phyloP scores from a whole-genome alignment of 1,140 invertebrate genomes.

The Cyclina sinensis region DNA sequence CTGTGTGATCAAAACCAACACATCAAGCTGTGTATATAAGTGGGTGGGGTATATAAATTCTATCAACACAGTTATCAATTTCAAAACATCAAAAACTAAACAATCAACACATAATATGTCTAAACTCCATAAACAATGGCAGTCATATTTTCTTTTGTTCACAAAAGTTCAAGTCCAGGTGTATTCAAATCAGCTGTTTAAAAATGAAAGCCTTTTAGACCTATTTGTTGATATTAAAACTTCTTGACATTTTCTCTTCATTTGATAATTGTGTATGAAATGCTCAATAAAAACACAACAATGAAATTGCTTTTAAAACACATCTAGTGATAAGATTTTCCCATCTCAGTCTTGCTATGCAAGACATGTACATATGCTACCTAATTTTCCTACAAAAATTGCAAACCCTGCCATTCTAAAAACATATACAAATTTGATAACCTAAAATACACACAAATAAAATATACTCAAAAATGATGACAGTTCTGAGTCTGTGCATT shows the following conservation, averaged over 20 bases:
- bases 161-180: no score
- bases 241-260: background rate
- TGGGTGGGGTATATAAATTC: background rate
- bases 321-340: background rate
- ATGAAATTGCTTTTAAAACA: background rate
- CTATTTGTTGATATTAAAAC: background rate
- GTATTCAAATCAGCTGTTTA: no score
- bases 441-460: conserved; percentile 9
- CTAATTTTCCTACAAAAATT: background rate
- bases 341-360: background rate
- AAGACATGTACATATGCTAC: background rate
- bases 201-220: no score
- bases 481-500: no score
- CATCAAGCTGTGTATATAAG: conserved; percentile 30
- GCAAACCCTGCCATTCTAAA: conserved; percentile 21
- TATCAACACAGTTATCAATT: conserved; percentile 15
- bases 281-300: background rate
- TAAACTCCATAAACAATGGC: background rate
- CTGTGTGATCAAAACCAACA: conserved; percentile 27
- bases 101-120: background rate
- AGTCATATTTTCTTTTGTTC: no score
- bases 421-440: background rate
- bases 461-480: no score
- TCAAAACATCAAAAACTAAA: background rate
- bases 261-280: background rate